Evolutionary conservation across 2,113 vertebrate genomes (phyloP), one percentile per base, ranked within the genome.

Genomic region (Ariopsis seemanni): DNA sequence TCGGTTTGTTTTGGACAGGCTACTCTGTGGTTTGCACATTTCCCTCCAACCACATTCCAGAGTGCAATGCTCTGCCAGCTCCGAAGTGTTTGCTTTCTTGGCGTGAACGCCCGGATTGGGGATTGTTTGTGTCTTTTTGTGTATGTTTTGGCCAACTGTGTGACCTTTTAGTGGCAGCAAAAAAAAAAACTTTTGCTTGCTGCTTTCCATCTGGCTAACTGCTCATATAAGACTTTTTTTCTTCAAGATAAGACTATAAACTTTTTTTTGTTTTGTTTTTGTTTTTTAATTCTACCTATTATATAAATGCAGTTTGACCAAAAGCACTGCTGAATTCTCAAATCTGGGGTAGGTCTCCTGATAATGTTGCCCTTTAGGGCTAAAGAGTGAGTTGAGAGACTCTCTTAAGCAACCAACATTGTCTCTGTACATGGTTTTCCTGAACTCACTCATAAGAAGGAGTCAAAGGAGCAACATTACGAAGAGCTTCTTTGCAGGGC

Each of bases 1-100:
- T 65, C 65, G 20, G 89, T 90, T 91, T 91, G 87, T 88, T 87
- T 91, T 91, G 88, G 90, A 89, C 55, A 55, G 42, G 50, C 42
- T 57, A 12, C 80, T 17, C 65, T 78, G 88, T 58, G 71, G 88
- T 89, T 89, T 89, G 77, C 81, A 25, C 62, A n/a, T 69, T 90
- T 74, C 83, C 85, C 77, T 88, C 85, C 34, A 87, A 91, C 88
- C 85, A 65, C 90, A 91, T 91, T 89, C 90, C 82, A 27, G 78
- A 84, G 60, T 84, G 63, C 84, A 57, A 69, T 5, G 57, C 27
- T 34, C 57, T 88, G 90, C 84, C 86, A 90, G 67, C 57, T 81
- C 65, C 57, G 84, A 86, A 87, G 82, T 71, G 80, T 48, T 89
- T 78, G 53, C 79, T 80, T 78, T 86, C 83, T 83, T 48, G 86